Conservation (phyloP, 2,797 vertebrate genomes). For the Odontamblyopus lacepedii region DNA sequence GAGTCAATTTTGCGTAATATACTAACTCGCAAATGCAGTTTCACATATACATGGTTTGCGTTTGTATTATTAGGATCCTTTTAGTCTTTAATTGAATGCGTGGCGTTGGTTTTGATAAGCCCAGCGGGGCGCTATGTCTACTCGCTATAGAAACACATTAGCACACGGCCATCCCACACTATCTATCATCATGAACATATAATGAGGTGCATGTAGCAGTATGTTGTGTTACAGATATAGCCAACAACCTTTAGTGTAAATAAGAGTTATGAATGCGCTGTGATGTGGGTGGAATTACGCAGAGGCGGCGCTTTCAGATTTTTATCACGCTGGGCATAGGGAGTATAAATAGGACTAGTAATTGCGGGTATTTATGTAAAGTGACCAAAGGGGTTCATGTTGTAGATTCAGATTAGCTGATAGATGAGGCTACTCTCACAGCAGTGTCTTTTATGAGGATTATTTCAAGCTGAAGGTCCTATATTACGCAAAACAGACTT, state of each 20-base stretch:
- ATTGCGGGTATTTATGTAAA: not conserved
- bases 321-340: not conserved
- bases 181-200: slow-evolving; percentile 24
- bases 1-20: too few species aligned
- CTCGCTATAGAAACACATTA: slow-evolving; percentile 39
- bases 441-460: too few species aligned
- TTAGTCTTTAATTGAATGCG: slow-evolving; percentile 72
- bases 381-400: not conserved
- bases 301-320: not conserved
- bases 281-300: not conserved
- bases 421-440: not conserved
- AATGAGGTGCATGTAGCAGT: not conserved
- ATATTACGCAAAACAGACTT: too few species aligned
- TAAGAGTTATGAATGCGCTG: slow-evolving; percentile 8
- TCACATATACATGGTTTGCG: too few species aligned
- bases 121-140: slow-evolving; percentile 46
- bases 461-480: too few species aligned
- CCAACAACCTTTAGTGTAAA: slow-evolving; percentile 7
- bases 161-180: slow-evolving; percentile 19
- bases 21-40: too few species aligned
- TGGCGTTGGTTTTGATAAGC: slow-evolving; percentile 68
- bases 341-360: not conserved
- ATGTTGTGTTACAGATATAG: not conserved
- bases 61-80: not conserved
- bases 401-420: not conserved